A percentile compares a stretch with the other conserved stretches of the same genome.
Conservation (phyloP, 2,888 invertebrate genomes). For the Dasypogon diadema region DNA sequence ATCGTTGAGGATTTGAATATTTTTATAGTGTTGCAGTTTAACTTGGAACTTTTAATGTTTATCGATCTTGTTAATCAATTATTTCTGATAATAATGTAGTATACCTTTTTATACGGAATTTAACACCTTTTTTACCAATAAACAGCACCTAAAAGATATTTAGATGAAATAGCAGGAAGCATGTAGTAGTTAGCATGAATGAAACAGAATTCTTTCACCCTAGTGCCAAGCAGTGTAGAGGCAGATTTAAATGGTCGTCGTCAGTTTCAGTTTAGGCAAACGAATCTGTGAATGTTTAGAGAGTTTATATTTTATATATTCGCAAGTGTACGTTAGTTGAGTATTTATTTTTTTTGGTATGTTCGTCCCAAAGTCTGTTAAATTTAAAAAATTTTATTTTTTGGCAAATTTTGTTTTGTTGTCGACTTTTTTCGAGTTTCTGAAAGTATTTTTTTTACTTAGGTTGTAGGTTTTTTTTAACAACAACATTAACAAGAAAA, state of each 20-base stretch:
- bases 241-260: background rate
- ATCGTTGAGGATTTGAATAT: constrained; percentile 44
- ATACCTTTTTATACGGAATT: constrained; percentile 31
- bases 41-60: constrained; percentile 15
- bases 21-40: constrained; percentile 42
- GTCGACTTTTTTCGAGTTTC: background rate
- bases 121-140: constrained; percentile 42
- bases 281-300: constrained; percentile 1
- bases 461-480: background rate
- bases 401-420: background rate
- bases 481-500: background rate
- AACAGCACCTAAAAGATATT: constrained; percentile 24
- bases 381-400: background rate
- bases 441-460: background rate
- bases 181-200: constrained; percentile 1
- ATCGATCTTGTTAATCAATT: constrained; percentile 23
- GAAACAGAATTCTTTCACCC: constrained; percentile 57
- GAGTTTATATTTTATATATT: background rate
- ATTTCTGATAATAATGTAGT: constrained; percentile 8
- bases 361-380: constrained; percentile 7
- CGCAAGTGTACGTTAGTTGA: background rate
- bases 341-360: constrained; percentile 15
- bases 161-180: background rate
- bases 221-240: constrained; percentile 58
- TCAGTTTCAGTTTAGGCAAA: background rate